Conservation (phyloP, 2,113 vertebrate species). For the Mandrillus leucophaeus region DNA sequence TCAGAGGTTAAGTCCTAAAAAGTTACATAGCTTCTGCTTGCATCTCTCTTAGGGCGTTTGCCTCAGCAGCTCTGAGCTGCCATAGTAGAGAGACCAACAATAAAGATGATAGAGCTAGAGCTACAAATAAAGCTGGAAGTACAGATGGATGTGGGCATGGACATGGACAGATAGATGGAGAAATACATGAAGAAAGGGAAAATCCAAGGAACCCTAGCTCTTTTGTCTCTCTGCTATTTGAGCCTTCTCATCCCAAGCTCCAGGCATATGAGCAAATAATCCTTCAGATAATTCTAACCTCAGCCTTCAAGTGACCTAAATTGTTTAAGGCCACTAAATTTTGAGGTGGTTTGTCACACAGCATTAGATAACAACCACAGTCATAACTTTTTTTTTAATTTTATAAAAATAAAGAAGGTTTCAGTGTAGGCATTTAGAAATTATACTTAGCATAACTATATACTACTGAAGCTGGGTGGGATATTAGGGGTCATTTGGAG, state of each 20-base stretch:
- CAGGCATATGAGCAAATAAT: not conserved
- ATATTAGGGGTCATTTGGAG: too few relatives aligned
- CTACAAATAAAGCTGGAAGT: not conserved
- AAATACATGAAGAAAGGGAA: not conserved
- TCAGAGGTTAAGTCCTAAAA: not conserved
- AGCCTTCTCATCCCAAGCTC: not conserved
- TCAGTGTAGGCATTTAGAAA: not conserved
- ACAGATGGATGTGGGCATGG: not conserved
- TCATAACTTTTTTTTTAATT: not conserved
- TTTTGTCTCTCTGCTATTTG: not conserved
- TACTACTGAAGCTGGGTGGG: not conserved
- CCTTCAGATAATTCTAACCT: not conserved
- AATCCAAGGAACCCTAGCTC: not conserved
- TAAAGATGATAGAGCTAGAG: not conserved
- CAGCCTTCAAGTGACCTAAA: not conserved
- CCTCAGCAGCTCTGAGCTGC: not conserved
- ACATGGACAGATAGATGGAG: not conserved
- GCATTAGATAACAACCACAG: not conserved
- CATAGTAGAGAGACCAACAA: not conserved
- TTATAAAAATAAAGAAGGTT: not conserved
- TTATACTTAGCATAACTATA: too few relatives aligned
- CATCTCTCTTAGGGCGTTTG: not conserved
- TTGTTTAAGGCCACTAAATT: not conserved
- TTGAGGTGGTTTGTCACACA: not conserved
- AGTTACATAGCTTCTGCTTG: not conserved